Evolutionary conservation across 2,888 invertebrate species (phyloP), one percentile per base, ranked within the genome.

Genomic region (Aphrophora alni): DNA sequence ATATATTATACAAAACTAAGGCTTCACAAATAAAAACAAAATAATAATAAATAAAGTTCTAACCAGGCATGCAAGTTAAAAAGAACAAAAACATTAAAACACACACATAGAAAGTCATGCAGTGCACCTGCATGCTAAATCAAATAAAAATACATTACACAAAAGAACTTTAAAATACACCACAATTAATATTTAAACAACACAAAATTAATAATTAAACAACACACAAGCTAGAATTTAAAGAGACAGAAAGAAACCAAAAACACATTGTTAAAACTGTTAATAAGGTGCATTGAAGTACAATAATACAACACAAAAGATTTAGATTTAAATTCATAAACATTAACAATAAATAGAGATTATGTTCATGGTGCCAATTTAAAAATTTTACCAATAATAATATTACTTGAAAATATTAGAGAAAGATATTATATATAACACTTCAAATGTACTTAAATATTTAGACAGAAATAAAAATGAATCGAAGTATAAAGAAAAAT

Each of bases 51-150:
- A 33, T 10, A 59, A 59, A 21, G 59, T 59, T 59, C 10, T 21
- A 59, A 59, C 21, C 59, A 59, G 21, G n/a, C 59, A 59, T 59
- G 59, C 59, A 59, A 59, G 59, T 59, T 59, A 59, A 59, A 59
- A 59, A 59, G 5, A 59, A 59, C 59, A 59, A 59, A n/a, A 59
- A 59, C 59, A 59, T 59, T n/a, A 21, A 21, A 59, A 59, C 59
- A 59, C 59, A 44, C 44, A 59, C 59, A 59, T 21, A 59, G 59
- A 59, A 59, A n/a, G 21, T 17, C 59, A 59, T 59, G 59, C 59
- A 21, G 59, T 59, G 59, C 59, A 59, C 59, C 21, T n/a, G 21
- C 59, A 59, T 59, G 59, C 59, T 59, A 59, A 59, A 8, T 59
- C 59, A 59, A 59, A 59, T 14, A 59, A 59, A 21, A 59, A 59